Base-by-base conservation (phyloP, 2,888 invertebrate species). In the Orthosia gracilis region DNA sequence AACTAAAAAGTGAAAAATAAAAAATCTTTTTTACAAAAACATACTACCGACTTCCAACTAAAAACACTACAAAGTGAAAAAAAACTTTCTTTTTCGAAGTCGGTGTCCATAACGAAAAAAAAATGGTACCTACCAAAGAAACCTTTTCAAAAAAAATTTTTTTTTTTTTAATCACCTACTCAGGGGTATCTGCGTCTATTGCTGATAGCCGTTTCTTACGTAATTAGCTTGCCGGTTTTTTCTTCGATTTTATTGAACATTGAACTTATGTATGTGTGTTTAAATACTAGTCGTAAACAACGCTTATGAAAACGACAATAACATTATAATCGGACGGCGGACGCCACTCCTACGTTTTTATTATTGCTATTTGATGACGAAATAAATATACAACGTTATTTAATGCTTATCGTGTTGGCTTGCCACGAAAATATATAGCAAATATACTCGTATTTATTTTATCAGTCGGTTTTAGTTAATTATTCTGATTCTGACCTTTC, bases 271-370 rank as follows among this genome's bases (percentile, higher is more conserved):
- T 61, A 45, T 13, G 23, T 58, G 47, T 61, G 31, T 82, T 68
- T 66, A 49, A 11, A 49, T 18, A 23, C 54, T 17, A 11, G 23
- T 52, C 59, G 31, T 78, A 68, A 78, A 78, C 58, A 76, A 40
- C 64, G 55, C 58, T 80, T 47, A 76, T 45, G n/a, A 23, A 65
- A 47, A 55, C 13, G 4, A 52, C 26, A 66, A 65, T 45, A 63
- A 49, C 23, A 69, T n/a, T 18, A 69, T 45, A 58, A 62, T 64
- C 13, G 1, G 21, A 64, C n/a, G n/a, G n/a, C n/a, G n/a, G n/a
- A n/a, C n/a, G 63, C 58, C 82, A 77, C 82, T 82, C 79, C 82
- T 66, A 66, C 58, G 4, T 3, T 62, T 18, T 54, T 55, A 73
- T 73, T 54, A 50, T 67, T 55, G 23, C 58, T 47, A 68, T 13